A percentile compares a stretch with the other conserved stretches of the same genome.
phyloP scores from a whole-genome alignment of 2,888 invertebrate species.

The Pheosia tremula region DNA sequence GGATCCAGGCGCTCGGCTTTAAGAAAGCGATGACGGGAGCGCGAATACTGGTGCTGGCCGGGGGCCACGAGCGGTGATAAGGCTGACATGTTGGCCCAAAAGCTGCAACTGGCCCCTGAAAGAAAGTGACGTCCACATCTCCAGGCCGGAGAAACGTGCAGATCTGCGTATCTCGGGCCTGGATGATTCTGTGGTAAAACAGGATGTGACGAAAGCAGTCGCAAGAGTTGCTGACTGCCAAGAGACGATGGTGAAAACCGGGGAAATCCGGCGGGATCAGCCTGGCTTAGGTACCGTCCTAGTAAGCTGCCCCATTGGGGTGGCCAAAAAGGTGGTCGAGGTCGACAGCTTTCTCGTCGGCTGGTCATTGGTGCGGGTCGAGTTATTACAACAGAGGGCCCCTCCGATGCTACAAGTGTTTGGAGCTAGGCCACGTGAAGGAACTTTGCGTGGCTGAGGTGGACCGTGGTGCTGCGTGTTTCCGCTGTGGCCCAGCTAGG shows the following conservation, averaged over 20 bases:
- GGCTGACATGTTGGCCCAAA: no score
- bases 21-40: no score
- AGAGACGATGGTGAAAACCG: no score
- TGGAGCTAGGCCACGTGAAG: neutral
- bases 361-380: neutral
- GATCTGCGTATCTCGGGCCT: neutral
- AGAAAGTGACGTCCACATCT: neutral
- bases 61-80: no score
- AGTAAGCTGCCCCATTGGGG: neutral
- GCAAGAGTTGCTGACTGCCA: neutral
- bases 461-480: neutral
- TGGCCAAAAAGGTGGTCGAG: neutral
- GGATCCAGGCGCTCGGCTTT: no score
- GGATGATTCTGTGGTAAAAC: neutral
- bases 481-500: neutral
- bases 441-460: neutral
- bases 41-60: no score
- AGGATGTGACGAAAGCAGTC: neutral
- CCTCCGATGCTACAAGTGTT: neutral
- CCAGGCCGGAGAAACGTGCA: neutral
- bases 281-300: neutral
- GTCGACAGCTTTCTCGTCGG: neutral
- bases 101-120: no score
- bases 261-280: neutral
- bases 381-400: no score